These are phyloP conservation scores for Laticauda laticaudata DNA, from an alignment of 2,113 vertebrate genomes.

Conservation along the genomic window DNA sequence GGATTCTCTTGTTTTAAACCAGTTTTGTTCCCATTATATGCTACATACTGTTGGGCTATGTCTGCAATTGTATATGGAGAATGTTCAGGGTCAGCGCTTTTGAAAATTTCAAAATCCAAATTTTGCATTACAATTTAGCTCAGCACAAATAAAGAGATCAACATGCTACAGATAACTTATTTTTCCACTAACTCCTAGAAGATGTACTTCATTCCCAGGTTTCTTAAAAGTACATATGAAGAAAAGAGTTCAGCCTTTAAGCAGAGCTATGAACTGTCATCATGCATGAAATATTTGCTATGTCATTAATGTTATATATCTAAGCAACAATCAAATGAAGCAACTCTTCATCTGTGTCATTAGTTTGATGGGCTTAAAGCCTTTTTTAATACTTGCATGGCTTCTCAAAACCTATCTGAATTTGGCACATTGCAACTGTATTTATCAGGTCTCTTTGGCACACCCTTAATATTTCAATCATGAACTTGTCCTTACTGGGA, in stretches of 20 bases:
- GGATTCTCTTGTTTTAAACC: neutral
- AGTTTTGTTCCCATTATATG: neutral
- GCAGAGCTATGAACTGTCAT: neutral
- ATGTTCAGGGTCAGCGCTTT: neutral
- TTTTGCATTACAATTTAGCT: neutral
- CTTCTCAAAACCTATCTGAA: neutral
- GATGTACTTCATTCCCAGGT: neutral
- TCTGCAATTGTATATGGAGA: neutral
- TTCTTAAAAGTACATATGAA: neutral
- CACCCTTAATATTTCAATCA: constrained; percentile 17
- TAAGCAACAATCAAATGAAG: constrained; percentile 4
- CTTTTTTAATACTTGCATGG: neutral
- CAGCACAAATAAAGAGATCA: neutral
- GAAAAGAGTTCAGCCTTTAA: neutral
- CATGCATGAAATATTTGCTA: neutral
- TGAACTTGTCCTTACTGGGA: constrained; percentile 20
- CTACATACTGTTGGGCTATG: neutral
- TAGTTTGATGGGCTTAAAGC: neutral
- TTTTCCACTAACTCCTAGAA: neutral
- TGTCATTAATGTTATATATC: neutral
- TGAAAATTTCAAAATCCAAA: neutral
- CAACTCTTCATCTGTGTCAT: constrained; percentile 12
- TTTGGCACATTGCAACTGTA: neutral
- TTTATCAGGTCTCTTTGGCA: neutral
- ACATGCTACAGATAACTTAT: neutral